These are phyloP conservation scores for Fistularia commersonii DNA, from an alignment of 2,797 vertebrate genomes.

Conservation along the genomic window DNA sequence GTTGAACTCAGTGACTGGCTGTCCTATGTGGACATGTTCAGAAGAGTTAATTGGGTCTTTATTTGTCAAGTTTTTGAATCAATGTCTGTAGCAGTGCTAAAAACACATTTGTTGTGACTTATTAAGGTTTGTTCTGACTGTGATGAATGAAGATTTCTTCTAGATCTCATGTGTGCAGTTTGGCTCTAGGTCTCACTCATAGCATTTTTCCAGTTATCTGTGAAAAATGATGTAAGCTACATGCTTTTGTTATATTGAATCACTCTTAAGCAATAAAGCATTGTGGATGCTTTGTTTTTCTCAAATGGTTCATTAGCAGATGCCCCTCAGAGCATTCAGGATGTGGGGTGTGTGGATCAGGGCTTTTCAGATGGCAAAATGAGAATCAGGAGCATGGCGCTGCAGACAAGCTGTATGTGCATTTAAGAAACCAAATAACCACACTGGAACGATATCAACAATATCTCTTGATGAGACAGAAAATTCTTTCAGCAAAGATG, in stretches of 20 bases:
- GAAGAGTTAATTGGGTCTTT: conserved; percentile 49
- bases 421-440: conserved; percentile 43
- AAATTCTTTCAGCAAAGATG: conserved; percentile 50
- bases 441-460: conserved; percentile 26
- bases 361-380: conserved; percentile 50
- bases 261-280: conserved; percentile 40
- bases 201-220: conserved; percentile 10
- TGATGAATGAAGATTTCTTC: background rate
- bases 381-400: conserved; percentile 50
- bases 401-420: conserved; percentile 36
- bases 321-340: conserved; percentile 19
- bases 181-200: background rate
- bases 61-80: conserved; percentile 33
- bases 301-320: conserved; percentile 26
- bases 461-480: conserved; percentile 13
- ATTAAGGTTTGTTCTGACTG: background rate
- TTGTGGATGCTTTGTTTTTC: conserved; percentile 39
- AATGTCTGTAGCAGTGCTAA: conserved; percentile 16
- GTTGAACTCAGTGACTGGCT: conserved; percentile 54
- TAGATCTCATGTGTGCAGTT: background rate
- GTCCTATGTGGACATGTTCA: conserved; percentile 30
- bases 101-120: background rate
- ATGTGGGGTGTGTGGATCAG: conserved; percentile 45
- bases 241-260: conserved; percentile 28
- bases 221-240: conserved; percentile 18